Conservation (phyloP, 92 coral and sea anemone species). For the Nematostella vectensis region DNA sequence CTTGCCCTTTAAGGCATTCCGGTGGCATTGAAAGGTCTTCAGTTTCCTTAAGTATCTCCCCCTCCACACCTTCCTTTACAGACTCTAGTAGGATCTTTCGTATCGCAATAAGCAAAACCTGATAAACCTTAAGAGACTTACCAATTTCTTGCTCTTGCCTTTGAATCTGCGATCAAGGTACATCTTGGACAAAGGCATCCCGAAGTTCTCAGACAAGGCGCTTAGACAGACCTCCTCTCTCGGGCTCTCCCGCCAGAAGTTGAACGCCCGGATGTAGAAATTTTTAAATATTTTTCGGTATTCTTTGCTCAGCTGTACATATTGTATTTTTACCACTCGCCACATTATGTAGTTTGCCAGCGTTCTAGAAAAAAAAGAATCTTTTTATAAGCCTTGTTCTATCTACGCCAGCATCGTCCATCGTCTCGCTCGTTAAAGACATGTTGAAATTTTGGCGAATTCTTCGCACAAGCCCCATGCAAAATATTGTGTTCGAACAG, state of each 20-base stretch:
- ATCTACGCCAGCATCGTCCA: too few relatives aligned
- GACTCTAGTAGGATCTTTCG: too few relatives aligned
- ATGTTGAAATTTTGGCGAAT: too few relatives aligned
- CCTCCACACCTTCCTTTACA: too few relatives aligned
- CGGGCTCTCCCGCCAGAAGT: slow-evolving; percentile 24
- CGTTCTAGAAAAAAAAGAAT: slow-evolving; percentile 18
- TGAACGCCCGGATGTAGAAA: slow-evolving; percentile 46
- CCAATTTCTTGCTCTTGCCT: slow-evolving; percentile 55
- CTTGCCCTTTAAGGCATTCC: too few relatives aligned
- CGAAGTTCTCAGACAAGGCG: slow-evolving; percentile 31
- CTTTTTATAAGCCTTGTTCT: too few relatives aligned
- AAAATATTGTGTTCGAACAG: too few relatives aligned
- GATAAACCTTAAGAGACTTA: slow-evolving; percentile 9
- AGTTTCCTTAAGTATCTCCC: too few relatives aligned
- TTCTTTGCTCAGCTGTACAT: slow-evolving; percentile 23
- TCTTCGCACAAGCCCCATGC: too few relatives aligned
- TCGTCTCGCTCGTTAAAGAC: too few relatives aligned
- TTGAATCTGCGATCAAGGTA: slow-evolving; percentile 67
- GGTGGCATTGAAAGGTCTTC: too few relatives aligned
- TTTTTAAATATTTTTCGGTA: slow-evolving; percentile 28
- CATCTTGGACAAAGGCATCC: slow-evolving; percentile 54
- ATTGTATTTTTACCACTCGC: slow-evolving; percentile 36
- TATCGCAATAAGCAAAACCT: too few relatives aligned
- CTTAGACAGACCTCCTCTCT: slow-evolving; percentile 43
- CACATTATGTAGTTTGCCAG: slow-evolving; percentile 55